These are phyloP conservation scores for Crenuchus spilurus DNA, from an alignment of 2,797 vertebrate species.

Conservation along the genomic window DNA sequence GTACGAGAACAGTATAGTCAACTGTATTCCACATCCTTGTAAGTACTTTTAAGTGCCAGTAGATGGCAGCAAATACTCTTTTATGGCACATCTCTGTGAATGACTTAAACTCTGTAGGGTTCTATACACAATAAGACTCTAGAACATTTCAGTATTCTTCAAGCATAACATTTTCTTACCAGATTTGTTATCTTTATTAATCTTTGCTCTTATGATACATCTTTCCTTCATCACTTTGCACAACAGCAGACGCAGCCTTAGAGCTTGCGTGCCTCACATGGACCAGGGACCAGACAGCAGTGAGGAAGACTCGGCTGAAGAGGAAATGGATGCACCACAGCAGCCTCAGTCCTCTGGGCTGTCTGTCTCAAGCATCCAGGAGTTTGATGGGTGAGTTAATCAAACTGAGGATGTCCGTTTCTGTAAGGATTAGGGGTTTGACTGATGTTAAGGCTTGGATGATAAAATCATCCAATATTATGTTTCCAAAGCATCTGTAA, in stretches of 20 bases:
- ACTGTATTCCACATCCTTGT: conserved; percentile 65
- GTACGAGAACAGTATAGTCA: conserved; percentile 74
- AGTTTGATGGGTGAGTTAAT: conserved; percentile 80
- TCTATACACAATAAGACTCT: not conserved
- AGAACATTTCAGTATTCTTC: too few relatives aligned
- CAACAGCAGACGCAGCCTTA: conserved; percentile 44
- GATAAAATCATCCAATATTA: not conserved
- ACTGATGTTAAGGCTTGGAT: not conserved
- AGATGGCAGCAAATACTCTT: conserved; percentile 48
- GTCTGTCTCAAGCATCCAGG: conserved; percentile 70
- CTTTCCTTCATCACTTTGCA: conserved; percentile 45
- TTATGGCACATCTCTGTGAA: not conserved
- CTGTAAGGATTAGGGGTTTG: not conserved
- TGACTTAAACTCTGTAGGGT: not conserved
- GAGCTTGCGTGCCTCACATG: conserved; percentile 20
- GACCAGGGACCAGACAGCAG: conserved; percentile 46
- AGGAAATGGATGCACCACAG: conserved; percentile 43
- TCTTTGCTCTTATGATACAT: not conserved
- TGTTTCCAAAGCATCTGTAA: not conserved
- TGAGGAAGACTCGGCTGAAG: conserved; percentile 57
- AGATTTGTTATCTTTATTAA: not conserved
- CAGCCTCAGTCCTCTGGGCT: conserved; percentile 34
- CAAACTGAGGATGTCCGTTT: not conserved
- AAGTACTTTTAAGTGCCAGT: conserved; percentile 17
- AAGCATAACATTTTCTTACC: too few relatives aligned